These are phyloP conservation scores for Neuroterus valhalla DNA, from an alignment of 1,140 invertebrate genomes.

Conservation along the genomic window DNA sequence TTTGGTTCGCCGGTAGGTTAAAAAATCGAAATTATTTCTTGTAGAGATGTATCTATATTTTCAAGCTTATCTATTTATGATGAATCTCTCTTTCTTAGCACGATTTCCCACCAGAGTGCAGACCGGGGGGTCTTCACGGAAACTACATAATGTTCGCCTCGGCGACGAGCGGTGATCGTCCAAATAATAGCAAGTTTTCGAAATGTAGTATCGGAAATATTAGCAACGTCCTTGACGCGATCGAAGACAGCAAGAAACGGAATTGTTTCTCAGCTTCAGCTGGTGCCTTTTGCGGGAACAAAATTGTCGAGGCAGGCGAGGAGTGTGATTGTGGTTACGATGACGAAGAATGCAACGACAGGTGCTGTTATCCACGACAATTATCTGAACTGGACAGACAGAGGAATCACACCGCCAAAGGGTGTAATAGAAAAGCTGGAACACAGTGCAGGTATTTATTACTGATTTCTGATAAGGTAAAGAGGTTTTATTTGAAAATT, in stretches of 20 bases:
- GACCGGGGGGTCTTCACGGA: conserved; percentile 89
- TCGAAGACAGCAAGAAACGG: conserved; percentile 92
- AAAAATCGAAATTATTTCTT: not conserved
- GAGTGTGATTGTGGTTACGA: conserved; percentile 99
- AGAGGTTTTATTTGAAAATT: too few relatives aligned
- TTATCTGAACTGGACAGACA: conserved; percentile 82
- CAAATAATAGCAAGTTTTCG: conserved; percentile 97
- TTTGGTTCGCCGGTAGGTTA: conserved; percentile 95
- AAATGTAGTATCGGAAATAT: conserved; percentile 96
- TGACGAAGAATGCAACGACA: conserved; percentile 92
- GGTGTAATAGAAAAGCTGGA: conserved; percentile 85
- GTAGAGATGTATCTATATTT: conserved; percentile 37
- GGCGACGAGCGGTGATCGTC: conserved; percentile 93
- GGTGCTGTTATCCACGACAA: conserved; percentile 94
- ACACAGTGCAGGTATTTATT: conserved; percentile 85
- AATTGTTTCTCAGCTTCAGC: conserved; percentile 95
- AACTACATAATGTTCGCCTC: conserved; percentile 99
- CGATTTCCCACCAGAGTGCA: conserved; percentile 94
- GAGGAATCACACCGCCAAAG: conserved; percentile 83
- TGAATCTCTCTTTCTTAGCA: conserved; percentile 80
- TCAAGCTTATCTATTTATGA: conserved; percentile 40
- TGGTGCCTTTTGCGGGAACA: conserved; percentile 99
- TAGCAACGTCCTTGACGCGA: conserved; percentile 93
- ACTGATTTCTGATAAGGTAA: not conserved
- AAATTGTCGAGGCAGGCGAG: conserved; percentile 97